A percentile compares a stretch with the other conserved stretches of the same genome.
Evolutionary conservation across 2,797 vertebrate genomes (phyloP).

Genomic region (Epinephelus awoara): DNA sequence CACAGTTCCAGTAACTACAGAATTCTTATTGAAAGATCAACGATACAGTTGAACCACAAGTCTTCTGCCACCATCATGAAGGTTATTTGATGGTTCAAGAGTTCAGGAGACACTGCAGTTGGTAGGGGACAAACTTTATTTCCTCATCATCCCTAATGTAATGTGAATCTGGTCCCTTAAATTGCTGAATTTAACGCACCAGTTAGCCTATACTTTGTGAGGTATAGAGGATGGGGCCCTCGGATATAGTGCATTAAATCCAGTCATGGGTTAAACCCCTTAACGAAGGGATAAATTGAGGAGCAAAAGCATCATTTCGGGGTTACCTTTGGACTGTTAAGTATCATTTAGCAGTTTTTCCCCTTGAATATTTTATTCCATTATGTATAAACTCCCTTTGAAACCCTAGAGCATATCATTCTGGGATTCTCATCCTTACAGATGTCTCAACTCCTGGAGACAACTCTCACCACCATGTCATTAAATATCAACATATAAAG

Average conservation of each 20-base stretch:
- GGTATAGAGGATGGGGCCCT: background rate
- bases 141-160: constrained; percentile 5
- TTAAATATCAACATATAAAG: background rate
- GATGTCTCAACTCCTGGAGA: background rate
- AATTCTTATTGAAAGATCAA: background rate
- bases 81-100: constrained; percentile 2
- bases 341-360: background rate
- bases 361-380: background rate
- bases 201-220: constrained; percentile 8
- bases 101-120: background rate
- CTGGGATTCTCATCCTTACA: background rate
- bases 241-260: constrained; percentile 25
- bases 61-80: background rate
- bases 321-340: constrained; percentile 9
- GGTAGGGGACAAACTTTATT: background rate
- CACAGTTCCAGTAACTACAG: background rate
- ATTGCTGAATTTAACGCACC: constrained; percentile 29
- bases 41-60: background rate
- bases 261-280: constrained; percentile 34
- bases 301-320: constrained; percentile 10
- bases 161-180: constrained; percentile 4
- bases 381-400: background rate
- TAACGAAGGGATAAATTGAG: constrained; percentile 15
- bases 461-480: background rate
- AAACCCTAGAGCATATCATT: background rate